These are phyloP conservation scores for Heteronetta atricapilla DNA, from an alignment of 2,113 vertebrate genomes.

Conservation along the genomic window DNA sequence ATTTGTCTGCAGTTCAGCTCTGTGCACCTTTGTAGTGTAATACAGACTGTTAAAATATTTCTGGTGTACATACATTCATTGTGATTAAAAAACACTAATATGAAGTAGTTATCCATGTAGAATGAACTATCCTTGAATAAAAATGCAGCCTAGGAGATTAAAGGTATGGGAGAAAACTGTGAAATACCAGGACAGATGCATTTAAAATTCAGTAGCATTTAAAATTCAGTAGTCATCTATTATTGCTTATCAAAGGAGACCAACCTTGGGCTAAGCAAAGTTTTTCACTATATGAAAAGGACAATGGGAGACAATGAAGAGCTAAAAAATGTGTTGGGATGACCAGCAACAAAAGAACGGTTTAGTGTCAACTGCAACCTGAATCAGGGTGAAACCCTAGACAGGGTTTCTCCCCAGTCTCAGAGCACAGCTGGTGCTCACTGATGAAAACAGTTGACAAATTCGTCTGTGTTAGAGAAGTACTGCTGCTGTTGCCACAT, in stretches of 20 bases:
- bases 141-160: neutral
- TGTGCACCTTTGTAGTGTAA: neutral
- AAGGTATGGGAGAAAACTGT: neutral
- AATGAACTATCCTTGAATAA: neutral
- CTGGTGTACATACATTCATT: neutral
- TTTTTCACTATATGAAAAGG: neutral
- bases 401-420: rapidly evolving
- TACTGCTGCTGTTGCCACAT: neutral
- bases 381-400: rapidly evolving
- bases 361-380: neutral
- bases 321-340: neutral
- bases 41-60: neutral
- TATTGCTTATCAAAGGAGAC: neutral
- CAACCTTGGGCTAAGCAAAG: rapidly evolving
- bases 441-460: neutral
- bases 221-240: rapidly evolving
- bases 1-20: neutral
- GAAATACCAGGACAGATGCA: neutral
- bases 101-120: neutral
- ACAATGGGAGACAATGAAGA: rapidly evolving
- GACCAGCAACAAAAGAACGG: neutral
- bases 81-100: neutral
- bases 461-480: neutral
- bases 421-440: neutral
- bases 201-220: too few species aligned